phyloP scores from a whole-genome alignment of 1,140 invertebrate genomes.

The Pachypsylla venusta region DNA sequence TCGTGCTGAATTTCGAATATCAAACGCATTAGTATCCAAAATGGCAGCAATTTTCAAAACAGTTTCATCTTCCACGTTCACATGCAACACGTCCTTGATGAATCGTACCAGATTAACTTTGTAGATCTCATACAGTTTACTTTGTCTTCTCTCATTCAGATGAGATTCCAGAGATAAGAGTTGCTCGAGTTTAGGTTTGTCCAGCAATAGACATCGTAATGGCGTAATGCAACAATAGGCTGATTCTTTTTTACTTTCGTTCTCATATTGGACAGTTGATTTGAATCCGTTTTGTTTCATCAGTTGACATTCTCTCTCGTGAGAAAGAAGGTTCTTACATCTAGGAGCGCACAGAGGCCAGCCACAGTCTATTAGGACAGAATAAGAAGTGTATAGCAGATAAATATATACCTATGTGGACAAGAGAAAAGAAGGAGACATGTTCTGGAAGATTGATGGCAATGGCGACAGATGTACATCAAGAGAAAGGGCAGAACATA shows the following conservation, averaged over 20 bases:
- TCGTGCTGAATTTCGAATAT: constrained; percentile 28
- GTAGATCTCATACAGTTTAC: constrained; percentile 39
- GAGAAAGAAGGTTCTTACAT: constrained; percentile 1
- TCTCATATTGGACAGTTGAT: constrained; percentile 11
- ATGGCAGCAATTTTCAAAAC: constrained; percentile 47
- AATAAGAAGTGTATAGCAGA: too few species aligned
- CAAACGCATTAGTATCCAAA: constrained; percentile 49
- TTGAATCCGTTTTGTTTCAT: constrained; percentile 13
- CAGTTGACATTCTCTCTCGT: constrained; percentile 16
- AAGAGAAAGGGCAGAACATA: too few species aligned
- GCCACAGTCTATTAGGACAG: constrained; percentile 16
- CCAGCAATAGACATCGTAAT: constrained; percentile 18
- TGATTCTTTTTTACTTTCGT: constrained; percentile 12
- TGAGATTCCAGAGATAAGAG: constrained; percentile 42
- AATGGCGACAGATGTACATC: too few species aligned
- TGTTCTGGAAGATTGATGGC: too few species aligned
- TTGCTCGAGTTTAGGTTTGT: constrained; percentile 23
- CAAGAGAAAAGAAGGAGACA: too few species aligned
- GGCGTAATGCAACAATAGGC: constrained; percentile 19
- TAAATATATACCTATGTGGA: too few species aligned
- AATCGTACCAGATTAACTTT: constrained; percentile 43
- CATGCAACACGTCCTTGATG: constrained; percentile 38
- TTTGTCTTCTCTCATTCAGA: constrained; percentile 39
- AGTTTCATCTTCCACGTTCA: constrained; percentile 37
- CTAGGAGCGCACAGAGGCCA: constrained; percentile 20